Base-by-base conservation (phyloP, 2,888 invertebrate species). In the Tachina lurida region DNA sequence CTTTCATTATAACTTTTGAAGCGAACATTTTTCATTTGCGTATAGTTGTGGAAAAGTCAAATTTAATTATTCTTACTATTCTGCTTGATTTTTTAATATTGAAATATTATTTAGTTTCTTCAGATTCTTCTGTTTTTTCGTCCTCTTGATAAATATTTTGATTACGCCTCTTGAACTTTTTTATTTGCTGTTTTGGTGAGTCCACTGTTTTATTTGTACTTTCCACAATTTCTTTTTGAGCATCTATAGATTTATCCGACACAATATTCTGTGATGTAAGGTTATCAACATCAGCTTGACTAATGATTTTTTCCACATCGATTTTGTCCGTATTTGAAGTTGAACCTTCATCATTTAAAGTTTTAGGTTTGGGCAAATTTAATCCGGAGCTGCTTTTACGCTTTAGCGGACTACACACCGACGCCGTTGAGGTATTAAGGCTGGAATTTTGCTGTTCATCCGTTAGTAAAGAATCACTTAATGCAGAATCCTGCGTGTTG, bases 121-220 rank as follows among this genome's bases (percentile, higher is more conserved):
- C 52, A 12, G 19, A 22, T 0, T 88, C 88, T 5, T 77, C 22
- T 41, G 39, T n/a, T 17, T 70, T 77, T 3, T 89, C 88, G 1
- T 89, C 89, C 19, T 89, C 88, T n/a, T 89, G 88, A 85, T 93
- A 93, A 17, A 92, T 91, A 62, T 89, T 87, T 82, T 92, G 91
- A 86, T 93, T 93, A 62, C 93, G 88, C 49, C 93, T 89, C 84
- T 92, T 93, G n/a, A 93, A 91, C 58, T 91, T 92, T 76, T 92
- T 93, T 8, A 89, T 82, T 4, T 89, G 90, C 10, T 89, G 89
- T 62, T 89, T 90, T 0, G 88, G 62, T 10, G 67, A 67, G 10
- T 39, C 63, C 12, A 49, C 70, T 39, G 15, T n/a, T 12, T 62
- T 47, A 10, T 56, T 68, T 52, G 13, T 49, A 2, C 0, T n/a